A percentile compares a stretch with the other conserved stretches of the same genome.
These are phyloP conservation scores for Oithona nana DNA, from an alignment of 2,888 invertebrate genomes.

Conservation along the genomic window DNA sequence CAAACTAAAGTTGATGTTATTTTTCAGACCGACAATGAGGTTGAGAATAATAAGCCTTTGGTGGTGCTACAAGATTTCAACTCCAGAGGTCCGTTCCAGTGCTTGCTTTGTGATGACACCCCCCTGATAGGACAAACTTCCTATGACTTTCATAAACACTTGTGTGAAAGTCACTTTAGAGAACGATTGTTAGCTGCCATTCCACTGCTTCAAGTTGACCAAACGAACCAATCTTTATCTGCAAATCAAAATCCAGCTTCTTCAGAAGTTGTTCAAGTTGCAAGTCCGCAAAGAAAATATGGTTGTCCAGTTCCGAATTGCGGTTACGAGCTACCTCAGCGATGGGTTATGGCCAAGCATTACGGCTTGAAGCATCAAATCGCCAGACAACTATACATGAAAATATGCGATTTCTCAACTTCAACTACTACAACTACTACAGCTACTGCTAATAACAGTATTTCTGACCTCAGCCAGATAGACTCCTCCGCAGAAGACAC, in stretches of 20 bases:
- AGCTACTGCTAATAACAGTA: no score
- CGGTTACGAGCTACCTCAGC: not conserved
- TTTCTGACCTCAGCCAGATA: no score
- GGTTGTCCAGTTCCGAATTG: not conserved
- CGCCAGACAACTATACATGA: not conserved
- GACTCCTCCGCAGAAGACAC: no score
- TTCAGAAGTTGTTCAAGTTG: not conserved
- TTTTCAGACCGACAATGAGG: no score
- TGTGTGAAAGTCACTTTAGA: not conserved
- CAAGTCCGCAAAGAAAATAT: not conserved
- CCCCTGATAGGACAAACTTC: not conserved
- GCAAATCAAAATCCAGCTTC: no score
- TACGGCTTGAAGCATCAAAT: constrained; percentile 3
- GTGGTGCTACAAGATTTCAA: not conserved
- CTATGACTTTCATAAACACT: not conserved
- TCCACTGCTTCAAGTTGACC: not conserved
- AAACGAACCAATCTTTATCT: no score
- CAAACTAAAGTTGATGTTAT: no score
- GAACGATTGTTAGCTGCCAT: not conserved
- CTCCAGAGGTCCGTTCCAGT: not conserved
- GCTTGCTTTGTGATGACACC: constrained; percentile 12
- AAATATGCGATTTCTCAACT: not conserved
- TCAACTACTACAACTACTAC: no score
- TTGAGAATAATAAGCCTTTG: no score
- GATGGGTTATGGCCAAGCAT: not conserved